A percentile compares a stretch with the other conserved stretches of the same genome.
Conservation (phyloP, 2,113 vertebrate genomes). For the Pipra filicauda region DNA sequence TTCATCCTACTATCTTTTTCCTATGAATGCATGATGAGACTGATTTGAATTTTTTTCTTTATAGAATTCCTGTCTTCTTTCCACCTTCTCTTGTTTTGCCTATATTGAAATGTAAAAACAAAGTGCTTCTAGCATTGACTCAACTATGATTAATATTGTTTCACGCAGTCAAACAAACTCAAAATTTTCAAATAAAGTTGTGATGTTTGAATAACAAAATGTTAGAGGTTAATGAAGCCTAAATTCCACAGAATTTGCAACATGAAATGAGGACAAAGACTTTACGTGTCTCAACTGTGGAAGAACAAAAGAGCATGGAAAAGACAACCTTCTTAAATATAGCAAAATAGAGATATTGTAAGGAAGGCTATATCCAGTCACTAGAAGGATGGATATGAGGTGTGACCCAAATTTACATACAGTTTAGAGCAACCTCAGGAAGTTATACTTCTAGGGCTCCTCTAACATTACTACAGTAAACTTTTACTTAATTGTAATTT, state of each 20-base stretch:
- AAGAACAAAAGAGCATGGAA: not conserved
- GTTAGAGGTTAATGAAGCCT: not conserved
- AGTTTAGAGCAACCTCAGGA: not conserved
- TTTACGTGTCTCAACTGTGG: not conserved
- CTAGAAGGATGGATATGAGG: not conserved
- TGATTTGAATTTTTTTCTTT: not conserved
- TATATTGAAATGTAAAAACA: constrained; percentile 29
- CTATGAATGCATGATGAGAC: not conserved
- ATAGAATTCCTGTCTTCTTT: not conserved
- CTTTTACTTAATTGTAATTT: not conserved
- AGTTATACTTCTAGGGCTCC: not conserved
- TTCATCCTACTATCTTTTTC: not conserved
- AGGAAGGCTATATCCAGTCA: not conserved
- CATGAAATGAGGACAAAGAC: not conserved
- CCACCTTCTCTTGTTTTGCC: not conserved
- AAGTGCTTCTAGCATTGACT: constrained; percentile 2
- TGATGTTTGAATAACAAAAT: not conserved
- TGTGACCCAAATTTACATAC: not conserved
- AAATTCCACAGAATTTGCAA: not conserved
- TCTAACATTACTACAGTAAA: not conserved
- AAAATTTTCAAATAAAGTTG: not conserved
- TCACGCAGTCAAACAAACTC: not conserved
- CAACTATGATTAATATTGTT: constrained; percentile 24
- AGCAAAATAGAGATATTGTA: not conserved
- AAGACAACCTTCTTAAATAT: not conserved